These are phyloP conservation scores for Gerosis bhagava DNA, from an alignment of 2,888 invertebrate species.

Conservation along the genomic window DNA sequence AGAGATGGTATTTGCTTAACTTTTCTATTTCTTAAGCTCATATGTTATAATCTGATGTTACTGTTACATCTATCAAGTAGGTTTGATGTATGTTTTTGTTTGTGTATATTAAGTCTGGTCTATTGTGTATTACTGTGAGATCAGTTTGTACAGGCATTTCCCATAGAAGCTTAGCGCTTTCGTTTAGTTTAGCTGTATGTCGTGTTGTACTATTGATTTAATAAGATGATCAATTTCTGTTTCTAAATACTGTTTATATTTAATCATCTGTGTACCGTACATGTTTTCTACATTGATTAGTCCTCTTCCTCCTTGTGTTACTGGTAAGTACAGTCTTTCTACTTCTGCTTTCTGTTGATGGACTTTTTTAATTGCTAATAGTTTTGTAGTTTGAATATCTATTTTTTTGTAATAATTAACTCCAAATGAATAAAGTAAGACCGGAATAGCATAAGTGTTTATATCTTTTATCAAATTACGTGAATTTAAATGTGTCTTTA, in stretches of 20 bases:
- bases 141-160: conserved; percentile 49
- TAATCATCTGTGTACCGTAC: no score
- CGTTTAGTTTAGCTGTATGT: not conserved
- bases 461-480: conserved; percentile 14
- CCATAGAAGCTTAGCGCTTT: conserved; percentile 26
- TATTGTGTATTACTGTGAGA: not conserved
- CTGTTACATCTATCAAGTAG: not conserved
- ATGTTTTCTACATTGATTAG: no score
- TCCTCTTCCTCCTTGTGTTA: not conserved
- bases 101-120: not conserved
- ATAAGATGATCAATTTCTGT: not conserved
- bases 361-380: conserved; percentile 21
- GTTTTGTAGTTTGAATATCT: conserved; percentile 23
- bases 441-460: conserved; percentile 7
- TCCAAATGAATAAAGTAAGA: not conserved
- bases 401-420: conserved; percentile 19
- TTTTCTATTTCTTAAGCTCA: conserved; percentile 3
- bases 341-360: conserved; percentile 28
- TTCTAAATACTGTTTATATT: no score
- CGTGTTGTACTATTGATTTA: conserved; percentile 4
- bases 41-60: not conserved
- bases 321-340: conserved; percentile 21
- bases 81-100: not conserved
- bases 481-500: conserved; percentile 11
- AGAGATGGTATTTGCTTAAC: not conserved